phyloP scores from a whole-genome alignment of 2,797 vertebrate species.

The Chiroxiphia lanceolata region DNA sequence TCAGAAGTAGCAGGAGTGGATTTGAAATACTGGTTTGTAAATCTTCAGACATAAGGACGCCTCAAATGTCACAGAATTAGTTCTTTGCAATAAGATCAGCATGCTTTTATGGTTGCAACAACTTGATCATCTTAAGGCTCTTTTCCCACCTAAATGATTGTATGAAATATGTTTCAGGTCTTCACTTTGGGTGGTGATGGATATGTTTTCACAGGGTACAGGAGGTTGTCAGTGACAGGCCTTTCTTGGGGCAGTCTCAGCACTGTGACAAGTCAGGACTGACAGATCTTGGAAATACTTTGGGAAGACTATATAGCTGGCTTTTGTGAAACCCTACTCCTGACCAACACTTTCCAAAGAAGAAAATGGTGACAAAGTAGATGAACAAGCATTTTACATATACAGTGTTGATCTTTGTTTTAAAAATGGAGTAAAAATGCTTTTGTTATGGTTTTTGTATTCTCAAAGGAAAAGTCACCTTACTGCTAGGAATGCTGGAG shows the following conservation, averaged over 20 bases:
- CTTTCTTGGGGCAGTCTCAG: not conserved
- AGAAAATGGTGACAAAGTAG: not conserved
- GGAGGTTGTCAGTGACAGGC: not conserved
- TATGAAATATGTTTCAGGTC: not conserved
- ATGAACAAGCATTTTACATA: not conserved
- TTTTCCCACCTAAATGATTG: not conserved
- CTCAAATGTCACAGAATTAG: not conserved
- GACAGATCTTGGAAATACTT: not conserved
- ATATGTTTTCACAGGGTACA: not conserved
- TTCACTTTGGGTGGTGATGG: not conserved
- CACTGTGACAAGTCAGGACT: not conserved
- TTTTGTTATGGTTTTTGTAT: not conserved
- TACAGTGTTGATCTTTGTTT: not conserved
- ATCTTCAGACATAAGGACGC: not conserved
- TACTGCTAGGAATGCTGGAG: not conserved
- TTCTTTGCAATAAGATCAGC: not conserved
- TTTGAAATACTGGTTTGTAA: not conserved
- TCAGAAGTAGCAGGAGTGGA: not conserved
- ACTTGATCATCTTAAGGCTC: not conserved
- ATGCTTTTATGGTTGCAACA: not conserved
- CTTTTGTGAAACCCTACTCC: not conserved
- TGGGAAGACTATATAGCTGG: not conserved
- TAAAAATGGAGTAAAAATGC: not conserved
- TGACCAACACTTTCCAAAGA: not conserved
- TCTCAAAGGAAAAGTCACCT: not conserved